These are phyloP conservation scores for Euwallacea fornicatus DNA, from an alignment of 1,140 invertebrate genomes.

Conservation along the genomic window DNA sequence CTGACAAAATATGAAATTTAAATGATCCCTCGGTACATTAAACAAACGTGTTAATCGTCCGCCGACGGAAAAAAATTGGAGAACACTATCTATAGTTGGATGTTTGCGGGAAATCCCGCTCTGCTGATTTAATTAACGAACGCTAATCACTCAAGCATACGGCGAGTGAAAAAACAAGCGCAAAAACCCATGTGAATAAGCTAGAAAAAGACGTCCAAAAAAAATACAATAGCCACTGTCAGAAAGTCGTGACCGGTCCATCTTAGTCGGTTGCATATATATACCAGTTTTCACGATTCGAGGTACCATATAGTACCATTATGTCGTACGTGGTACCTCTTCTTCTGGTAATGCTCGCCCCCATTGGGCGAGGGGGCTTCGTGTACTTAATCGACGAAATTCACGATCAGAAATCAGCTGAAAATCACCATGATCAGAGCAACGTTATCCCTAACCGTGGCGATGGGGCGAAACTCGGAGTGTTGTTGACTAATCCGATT, in stretches of 20 bases:
- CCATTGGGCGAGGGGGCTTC: slow-evolving; percentile 2
- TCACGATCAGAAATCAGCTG: slow-evolving; percentile 17
- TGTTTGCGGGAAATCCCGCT: too few relatives aligned
- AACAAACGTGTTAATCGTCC: too few relatives aligned
- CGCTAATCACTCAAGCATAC: too few relatives aligned
- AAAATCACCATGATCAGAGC: slow-evolving; percentile 10
- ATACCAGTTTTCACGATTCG: background rate
- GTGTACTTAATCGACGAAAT: slow-evolving; percentile 38
- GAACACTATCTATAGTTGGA: too few relatives aligned
- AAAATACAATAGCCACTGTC: slow-evolving; percentile 11
- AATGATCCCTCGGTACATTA: too few relatives aligned
- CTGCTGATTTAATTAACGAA: too few relatives aligned
- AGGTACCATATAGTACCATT: background rate
- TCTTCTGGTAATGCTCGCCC: background rate
- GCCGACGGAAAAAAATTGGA: too few relatives aligned
- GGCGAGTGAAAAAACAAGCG: background rate
- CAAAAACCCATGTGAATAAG: background rate
- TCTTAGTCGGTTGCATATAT: background rate
- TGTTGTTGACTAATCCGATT: slow-evolving; percentile 30
- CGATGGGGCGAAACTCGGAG: slow-evolving; percentile 19
- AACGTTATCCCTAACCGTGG: slow-evolving; percentile 29
- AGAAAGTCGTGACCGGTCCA: slow-evolving; percentile 13
- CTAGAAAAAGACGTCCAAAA: background rate
- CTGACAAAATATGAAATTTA: too few relatives aligned
- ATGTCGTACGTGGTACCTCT: slow-evolving; percentile 2